Evolutionary conservation across 2,797 vertebrate species (phyloP).

Genomic region (Paratrypauchen microcephalus): DNA sequence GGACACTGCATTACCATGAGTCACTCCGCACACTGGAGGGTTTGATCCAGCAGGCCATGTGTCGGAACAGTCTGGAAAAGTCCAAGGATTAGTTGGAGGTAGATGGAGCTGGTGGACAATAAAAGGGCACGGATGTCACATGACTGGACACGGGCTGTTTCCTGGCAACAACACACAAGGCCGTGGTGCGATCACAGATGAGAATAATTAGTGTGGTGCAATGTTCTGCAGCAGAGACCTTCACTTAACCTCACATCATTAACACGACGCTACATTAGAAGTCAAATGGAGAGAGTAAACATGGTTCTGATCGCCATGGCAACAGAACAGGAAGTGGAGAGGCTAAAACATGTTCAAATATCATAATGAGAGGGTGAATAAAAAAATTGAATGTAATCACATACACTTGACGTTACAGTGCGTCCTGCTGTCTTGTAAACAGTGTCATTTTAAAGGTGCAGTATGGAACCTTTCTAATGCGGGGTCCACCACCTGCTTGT

Average conservation of each 20-base stretch:
- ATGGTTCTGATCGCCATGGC: too few species aligned
- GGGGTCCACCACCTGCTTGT: too few species aligned
- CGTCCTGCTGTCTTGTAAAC: background rate
- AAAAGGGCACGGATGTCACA: background rate
- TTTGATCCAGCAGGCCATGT: background rate
- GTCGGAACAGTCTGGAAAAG: conserved; percentile 49
- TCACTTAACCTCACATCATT: conserved; percentile 8
- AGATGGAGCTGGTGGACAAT: background rate
- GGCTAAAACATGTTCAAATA: background rate
- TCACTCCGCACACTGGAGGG: background rate
- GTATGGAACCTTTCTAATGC: too few species aligned
- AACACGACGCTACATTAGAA: background rate
- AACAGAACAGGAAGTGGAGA: background rate
- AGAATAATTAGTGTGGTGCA: conserved; percentile 32
- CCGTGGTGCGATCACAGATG: conserved; percentile 25
- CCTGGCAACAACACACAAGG: conserved; percentile 21
- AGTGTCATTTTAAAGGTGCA: background rate
- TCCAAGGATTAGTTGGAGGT: conserved; percentile 9
- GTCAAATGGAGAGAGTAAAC: background rate
- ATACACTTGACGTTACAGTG: background rate
- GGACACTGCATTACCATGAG: background rate
- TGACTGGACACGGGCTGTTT: conserved; percentile 28
- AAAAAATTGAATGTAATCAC: too few species aligned
- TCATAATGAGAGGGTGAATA: too few species aligned
- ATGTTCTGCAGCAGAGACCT: conserved; percentile 23